Percentiles rank a stretch among this genome's conserved stretches.
These are phyloP conservation scores for Heliconius melpomene DNA, from an alignment of 1,140 invertebrate species.

Conservation along the genomic window DNA sequence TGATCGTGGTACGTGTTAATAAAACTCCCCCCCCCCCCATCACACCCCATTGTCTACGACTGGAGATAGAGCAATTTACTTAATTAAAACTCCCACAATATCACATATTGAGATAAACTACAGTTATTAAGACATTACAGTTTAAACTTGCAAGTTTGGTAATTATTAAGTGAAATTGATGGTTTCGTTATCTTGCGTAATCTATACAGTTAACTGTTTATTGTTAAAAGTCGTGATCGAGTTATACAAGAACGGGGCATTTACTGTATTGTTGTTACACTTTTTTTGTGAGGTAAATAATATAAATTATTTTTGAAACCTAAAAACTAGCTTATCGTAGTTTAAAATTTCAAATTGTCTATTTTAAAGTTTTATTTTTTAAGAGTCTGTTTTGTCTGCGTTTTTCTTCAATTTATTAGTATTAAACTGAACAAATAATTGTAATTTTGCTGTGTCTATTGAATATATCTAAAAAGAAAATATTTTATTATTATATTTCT, in stretches of 20 bases:
- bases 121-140: conserved; percentile 68
- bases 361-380: too few relatives aligned
- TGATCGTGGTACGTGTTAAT: conserved; percentile 66
- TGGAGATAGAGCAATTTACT: conserved; percentile 39
- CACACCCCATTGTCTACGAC: conserved; percentile 56
- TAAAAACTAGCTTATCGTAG: background rate
- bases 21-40: conserved; percentile 70
- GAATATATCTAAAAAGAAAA: too few relatives aligned
- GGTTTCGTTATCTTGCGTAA: conserved; percentile 22
- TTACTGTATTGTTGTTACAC: background rate
- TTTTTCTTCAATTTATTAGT: too few relatives aligned
- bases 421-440: too few relatives aligned
- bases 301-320: background rate
- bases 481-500: too few relatives aligned
- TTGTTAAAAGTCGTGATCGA: conserved; percentile 16
- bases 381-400: too few relatives aligned
- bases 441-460: too few relatives aligned
- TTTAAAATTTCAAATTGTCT: too few relatives aligned
- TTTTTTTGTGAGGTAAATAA: background rate
- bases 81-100: conserved; percentile 40
- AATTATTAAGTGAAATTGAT: conserved; percentile 38
- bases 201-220: conserved; percentile 14
- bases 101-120: conserved; percentile 39
- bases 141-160: conserved; percentile 45
- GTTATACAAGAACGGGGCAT: conserved; percentile 15